Conservation (phyloP, 1,140 invertebrate species). For the Cepaea nemoralis region DNA sequence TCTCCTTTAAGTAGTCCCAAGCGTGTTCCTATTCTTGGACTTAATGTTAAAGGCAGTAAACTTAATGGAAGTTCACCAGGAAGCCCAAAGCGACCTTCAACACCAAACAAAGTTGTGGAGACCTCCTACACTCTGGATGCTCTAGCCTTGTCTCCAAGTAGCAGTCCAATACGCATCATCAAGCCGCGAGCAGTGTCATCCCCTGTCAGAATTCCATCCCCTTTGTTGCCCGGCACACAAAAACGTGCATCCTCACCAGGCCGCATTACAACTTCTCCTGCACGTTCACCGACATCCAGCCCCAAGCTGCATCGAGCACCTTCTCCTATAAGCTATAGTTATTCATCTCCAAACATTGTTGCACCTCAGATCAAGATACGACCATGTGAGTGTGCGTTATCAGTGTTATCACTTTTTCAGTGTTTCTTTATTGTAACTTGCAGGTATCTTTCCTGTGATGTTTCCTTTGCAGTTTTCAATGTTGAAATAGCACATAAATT, state of each 20-base stretch:
- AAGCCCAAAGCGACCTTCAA: conserved; percentile 55
- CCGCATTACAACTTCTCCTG: conserved; percentile 44
- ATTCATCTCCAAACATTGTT: conserved; percentile 71
- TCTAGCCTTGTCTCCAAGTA: conserved; percentile 56
- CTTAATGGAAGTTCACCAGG: conserved; percentile 43
- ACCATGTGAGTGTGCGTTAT: conserved; percentile 60
- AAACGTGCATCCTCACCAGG: conserved; percentile 51
- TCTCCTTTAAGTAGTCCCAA: conserved; percentile 57
- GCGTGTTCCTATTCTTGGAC: conserved; percentile 45
- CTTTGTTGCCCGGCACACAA: conserved; percentile 49
- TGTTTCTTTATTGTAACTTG: neutral
- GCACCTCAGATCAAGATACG: conserved; percentile 64
- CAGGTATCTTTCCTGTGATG: neutral
- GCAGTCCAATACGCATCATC: conserved; percentile 56
- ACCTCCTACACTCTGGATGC: conserved; percentile 53
- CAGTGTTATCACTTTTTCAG: neutral
- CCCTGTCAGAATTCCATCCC: conserved; percentile 63
- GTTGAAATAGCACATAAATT: too few species aligned
- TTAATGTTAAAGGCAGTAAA: conserved; percentile 43
- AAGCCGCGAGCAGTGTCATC: conserved; percentile 61
- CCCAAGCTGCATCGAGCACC: conserved; percentile 66
- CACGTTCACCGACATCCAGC: conserved; percentile 62
- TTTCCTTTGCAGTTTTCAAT: neutral
- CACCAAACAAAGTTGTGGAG: conserved; percentile 49
- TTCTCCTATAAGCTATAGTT: conserved; percentile 70